These are phyloP conservation scores for Tragelaphus scriptus DNA, from an alignment of 2,113 vertebrate genomes.

Conservation along the genomic window DNA sequence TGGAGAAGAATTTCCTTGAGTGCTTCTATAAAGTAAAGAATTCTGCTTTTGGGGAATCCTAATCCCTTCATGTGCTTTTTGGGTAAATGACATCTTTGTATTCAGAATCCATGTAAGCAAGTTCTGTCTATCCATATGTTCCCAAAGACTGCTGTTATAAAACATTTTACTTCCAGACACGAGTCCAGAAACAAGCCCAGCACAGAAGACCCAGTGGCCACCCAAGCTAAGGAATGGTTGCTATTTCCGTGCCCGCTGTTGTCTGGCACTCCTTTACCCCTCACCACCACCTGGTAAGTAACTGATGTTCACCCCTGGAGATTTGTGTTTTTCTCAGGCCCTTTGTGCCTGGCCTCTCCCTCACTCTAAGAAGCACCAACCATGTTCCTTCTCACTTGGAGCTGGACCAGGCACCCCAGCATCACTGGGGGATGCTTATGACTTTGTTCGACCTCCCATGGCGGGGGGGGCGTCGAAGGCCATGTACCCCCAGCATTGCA, in stretches of 20 bases:
- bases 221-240: rapidly evolving
- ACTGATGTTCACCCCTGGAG: neutral
- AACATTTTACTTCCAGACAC: neutral
- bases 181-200: neutral
- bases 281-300: neutral
- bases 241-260: neutral
- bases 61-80: neutral
- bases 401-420: neutral
- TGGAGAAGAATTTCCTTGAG: neutral
- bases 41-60: neutral
- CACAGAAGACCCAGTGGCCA: neutral
- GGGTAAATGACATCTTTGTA: neutral
- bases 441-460: neutral
- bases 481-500: rapidly evolving
- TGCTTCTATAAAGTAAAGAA: neutral
- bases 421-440: rapidly evolving
- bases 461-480: no score
- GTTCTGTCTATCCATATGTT: neutral
- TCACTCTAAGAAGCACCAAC: no score
- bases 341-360: neutral
- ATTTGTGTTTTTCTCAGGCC: neutral
- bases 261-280: neutral
- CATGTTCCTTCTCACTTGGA: neutral
- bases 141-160: neutral
- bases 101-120: neutral